phyloP scores from a whole-genome alignment of 1,140 invertebrate genomes.

The Sipha flava region DNA sequence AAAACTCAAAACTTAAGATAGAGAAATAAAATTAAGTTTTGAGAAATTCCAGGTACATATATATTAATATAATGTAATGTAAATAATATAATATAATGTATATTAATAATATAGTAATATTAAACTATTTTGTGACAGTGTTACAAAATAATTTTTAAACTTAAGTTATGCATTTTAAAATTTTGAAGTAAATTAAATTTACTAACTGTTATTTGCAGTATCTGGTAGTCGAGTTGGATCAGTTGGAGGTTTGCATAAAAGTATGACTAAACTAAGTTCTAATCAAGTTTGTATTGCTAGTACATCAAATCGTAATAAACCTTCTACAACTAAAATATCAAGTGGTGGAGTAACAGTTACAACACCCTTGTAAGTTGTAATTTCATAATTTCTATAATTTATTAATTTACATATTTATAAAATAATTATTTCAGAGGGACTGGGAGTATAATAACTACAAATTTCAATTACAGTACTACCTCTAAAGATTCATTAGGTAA shows the following conservation, averaged over 20 bases:
- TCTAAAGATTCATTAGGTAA: slow-evolving; percentile 25
- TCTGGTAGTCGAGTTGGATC: slow-evolving; percentile 49
- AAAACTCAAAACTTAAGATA: no score
- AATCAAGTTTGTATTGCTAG: slow-evolving; percentile 56
- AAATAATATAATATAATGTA: no score
- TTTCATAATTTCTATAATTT: background rate
- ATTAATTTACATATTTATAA: background rate
- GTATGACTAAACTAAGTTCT: slow-evolving; percentile 68
- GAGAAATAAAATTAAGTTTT: no score
- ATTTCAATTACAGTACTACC: slow-evolving; percentile 6
- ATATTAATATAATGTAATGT: no score
- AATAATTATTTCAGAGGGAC: background rate
- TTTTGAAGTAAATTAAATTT: background rate
- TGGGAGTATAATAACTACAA: background rate
- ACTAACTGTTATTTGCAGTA: slow-evolving; percentile 41
- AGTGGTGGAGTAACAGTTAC: slow-evolving; percentile 58
- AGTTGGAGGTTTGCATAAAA: slow-evolving; percentile 67
- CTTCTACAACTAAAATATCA: slow-evolving; percentile 43
- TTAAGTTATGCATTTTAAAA: no score
- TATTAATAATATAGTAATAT: no score
- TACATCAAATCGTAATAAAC: slow-evolving; percentile 40
- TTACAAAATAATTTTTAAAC: no score
- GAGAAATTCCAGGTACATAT: no score
- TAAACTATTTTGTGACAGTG: no score
- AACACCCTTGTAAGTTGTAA: slow-evolving; percentile 42